A percentile compares a stretch with the other conserved stretches of the same genome.
Evolutionary conservation across 2,797 vertebrate genomes (phyloP).

Genomic region (Arrhamphus sclerolepis): DNA sequence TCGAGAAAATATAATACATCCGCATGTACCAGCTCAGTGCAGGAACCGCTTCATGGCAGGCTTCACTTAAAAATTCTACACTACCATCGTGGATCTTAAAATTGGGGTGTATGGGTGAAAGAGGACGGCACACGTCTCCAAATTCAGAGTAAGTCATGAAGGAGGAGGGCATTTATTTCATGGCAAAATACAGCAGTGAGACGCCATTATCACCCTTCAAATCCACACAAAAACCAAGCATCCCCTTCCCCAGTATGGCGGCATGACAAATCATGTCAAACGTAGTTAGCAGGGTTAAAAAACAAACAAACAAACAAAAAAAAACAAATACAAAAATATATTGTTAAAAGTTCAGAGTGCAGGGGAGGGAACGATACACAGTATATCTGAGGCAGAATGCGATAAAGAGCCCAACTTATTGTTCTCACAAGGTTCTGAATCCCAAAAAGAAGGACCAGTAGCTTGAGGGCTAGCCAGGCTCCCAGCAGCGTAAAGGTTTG

Average conservation of each 20-base stretch:
- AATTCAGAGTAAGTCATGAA: slow-evolving; percentile 47
- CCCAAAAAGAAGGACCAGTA: no score
- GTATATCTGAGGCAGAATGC: slow-evolving; percentile 44
- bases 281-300: slow-evolving; percentile 19
- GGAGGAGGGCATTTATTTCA: slow-evolving; percentile 53
- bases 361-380: slow-evolving; percentile 29
- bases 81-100: slow-evolving; percentile 14
- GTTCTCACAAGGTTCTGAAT: slow-evolving; percentile 24
- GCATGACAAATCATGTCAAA: slow-evolving; percentile 72
- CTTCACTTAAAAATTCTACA: slow-evolving; percentile 20
- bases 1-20: slow-evolving; percentile 16
- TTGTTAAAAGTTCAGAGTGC: slow-evolving; percentile 15
- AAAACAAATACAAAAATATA: no score
- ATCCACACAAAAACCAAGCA: slow-evolving; percentile 2
- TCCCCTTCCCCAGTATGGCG: slow-evolving; percentile 51
- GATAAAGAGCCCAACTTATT: slow-evolving; percentile 36
- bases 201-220: slow-evolving; percentile 47
- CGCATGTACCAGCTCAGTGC: slow-evolving; percentile 17
- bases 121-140: slow-evolving; percentile 17
- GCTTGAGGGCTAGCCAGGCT: slow-evolving; percentile 5
- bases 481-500: slow-evolving; percentile 42
- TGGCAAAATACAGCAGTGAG: slow-evolving; percentile 52
- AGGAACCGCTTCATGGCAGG: not conserved
- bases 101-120: slow-evolving; percentile 21
- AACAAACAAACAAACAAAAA: not conserved